These are phyloP conservation scores for Caenorhabditis virilis DNA, from an alignment of 2,888 invertebrate genomes.

Conservation along the genomic window DNA sequence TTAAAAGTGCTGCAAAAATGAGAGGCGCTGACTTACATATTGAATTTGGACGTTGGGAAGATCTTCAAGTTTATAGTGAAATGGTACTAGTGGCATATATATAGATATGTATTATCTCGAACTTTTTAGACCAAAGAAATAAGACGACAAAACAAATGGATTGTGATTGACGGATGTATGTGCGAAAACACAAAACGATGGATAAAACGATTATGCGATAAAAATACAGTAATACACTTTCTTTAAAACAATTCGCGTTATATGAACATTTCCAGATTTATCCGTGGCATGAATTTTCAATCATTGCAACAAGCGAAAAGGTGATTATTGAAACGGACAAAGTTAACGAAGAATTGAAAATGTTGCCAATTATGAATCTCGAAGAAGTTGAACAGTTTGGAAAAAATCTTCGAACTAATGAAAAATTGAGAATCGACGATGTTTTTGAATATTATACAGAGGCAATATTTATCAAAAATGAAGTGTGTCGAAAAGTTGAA, in stretches of 20 bases:
- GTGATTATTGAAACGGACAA: conserved; percentile 26
- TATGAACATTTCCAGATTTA: conserved; percentile 23
- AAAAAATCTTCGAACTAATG: background rate
- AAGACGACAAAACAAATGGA: conserved; percentile 24
- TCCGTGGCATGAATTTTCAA: conserved; percentile 16
- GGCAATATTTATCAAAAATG: conserved; percentile 8
- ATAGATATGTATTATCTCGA: background rate
- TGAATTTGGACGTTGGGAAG: conserved; percentile 24
- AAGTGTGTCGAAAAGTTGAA: conserved; percentile 9
- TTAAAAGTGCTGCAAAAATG: conserved; percentile 12
- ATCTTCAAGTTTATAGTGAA: conserved; percentile 20
- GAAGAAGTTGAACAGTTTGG: background rate
- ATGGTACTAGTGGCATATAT: conserved; percentile 3
- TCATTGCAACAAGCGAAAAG: conserved; percentile 9
- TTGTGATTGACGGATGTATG: conserved; percentile 26
- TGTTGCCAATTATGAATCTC: conserved; percentile 8
- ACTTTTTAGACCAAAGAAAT: conserved; percentile 10
- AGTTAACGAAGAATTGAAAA: conserved; percentile 6
- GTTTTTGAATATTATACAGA: conserved; percentile 12
- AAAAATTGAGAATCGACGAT: conserved; percentile 5
- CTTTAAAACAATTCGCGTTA: too few relatives aligned
- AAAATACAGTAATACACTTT: conserved; percentile 18
- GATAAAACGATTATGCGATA: conserved; percentile 10
- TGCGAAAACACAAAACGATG: conserved; percentile 11
- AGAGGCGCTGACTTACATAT: conserved; percentile 17